Evolutionary conservation across 2,113 vertebrate species (phyloP).

Genomic region (Zapus hudsonius): DNA sequence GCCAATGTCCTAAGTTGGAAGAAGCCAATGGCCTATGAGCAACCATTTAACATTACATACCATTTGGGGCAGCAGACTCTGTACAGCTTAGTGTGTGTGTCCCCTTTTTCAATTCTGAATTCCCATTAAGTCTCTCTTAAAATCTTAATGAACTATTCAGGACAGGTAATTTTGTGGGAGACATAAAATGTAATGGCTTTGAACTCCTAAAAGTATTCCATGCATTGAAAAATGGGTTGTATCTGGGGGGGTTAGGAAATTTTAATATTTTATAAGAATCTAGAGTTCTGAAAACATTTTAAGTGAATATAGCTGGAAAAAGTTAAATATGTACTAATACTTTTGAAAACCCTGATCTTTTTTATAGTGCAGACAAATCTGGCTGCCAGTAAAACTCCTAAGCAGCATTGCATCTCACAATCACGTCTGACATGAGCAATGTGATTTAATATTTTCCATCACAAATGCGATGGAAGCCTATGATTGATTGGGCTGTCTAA

Average conservation of each 20-base stretch:
- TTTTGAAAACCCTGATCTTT: slow-evolving; percentile 40
- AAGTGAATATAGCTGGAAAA: slow-evolving; percentile 48
- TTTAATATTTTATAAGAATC: slow-evolving; percentile 31
- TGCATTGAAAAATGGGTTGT: slow-evolving; percentile 4
- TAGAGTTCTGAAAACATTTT: slow-evolving; percentile 33
- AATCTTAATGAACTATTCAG: slow-evolving; percentile 45
- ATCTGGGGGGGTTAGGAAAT: not conserved
- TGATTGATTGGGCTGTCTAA: not conserved
- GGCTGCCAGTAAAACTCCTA: slow-evolving; percentile 13
- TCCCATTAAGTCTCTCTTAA: slow-evolving; percentile 47
- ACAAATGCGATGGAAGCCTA: not conserved
- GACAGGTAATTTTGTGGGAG: not conserved
- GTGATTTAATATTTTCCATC: slow-evolving; percentile 29
- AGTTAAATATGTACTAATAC: not conserved
- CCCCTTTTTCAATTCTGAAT: slow-evolving; percentile 19
- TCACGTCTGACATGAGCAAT: not conserved
- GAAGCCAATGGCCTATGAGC: not conserved
- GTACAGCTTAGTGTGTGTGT: not conserved
- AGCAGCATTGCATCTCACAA: not conserved
- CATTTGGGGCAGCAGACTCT: not conserved
- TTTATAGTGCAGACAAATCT: not conserved
- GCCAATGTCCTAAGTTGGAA: not conserved
- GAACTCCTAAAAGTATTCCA: slow-evolving; percentile 12
- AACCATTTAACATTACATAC: too few relatives aligned
- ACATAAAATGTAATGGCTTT: slow-evolving; percentile 26